Percentiles rank a stretch among this genome's conserved stretches.
phyloP scores from a whole-genome alignment of 2,888 invertebrate genomes.

The Heterodera filipjevi region DNA sequence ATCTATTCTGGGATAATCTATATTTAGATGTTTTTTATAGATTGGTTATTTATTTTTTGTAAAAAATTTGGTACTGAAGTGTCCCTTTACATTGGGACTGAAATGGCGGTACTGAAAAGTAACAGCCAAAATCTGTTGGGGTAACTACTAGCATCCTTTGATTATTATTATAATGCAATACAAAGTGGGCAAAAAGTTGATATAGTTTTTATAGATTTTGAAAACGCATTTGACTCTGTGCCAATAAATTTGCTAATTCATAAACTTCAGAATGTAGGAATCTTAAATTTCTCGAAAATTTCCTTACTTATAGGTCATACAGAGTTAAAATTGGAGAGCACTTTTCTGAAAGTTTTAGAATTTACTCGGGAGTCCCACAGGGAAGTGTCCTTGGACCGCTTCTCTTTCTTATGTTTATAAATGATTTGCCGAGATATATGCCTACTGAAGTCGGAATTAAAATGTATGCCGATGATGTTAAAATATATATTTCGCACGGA shows the following conservation, averaged over 20 bases:
- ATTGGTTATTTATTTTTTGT: too few relatives aligned
- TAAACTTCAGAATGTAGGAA: slow-evolving; percentile 17
- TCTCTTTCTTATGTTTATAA: slow-evolving; percentile 30
- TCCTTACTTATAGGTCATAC: slow-evolving; percentile 17
- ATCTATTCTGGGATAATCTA: too few relatives aligned
- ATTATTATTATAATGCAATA: not conserved
- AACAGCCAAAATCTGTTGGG: too few relatives aligned
- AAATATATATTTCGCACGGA: not conserved
- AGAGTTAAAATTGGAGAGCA: slow-evolving; percentile 22
- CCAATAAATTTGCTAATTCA: not conserved
- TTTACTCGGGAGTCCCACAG: slow-evolving; percentile 34
- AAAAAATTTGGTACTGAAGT: too few relatives aligned
- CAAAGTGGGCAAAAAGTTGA: not conserved
- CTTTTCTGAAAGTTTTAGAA: not conserved
- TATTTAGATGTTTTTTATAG: too few relatives aligned
- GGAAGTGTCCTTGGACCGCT: slow-evolving; percentile 32
- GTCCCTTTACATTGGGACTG: too few relatives aligned
- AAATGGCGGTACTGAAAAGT: too few relatives aligned
- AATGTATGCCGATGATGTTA: too few relatives aligned
- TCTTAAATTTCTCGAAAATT: slow-evolving; percentile 20
- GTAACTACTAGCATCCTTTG: too few relatives aligned
- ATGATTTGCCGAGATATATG: slow-evolving; percentile 22
- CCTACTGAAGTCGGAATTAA: not conserved
- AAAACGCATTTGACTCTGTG: slow-evolving; percentile 27
- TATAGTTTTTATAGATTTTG: slow-evolving; percentile 28